Conservation (phyloP, 2,888 invertebrate species). For the Shargacucullia verbasci region DNA sequence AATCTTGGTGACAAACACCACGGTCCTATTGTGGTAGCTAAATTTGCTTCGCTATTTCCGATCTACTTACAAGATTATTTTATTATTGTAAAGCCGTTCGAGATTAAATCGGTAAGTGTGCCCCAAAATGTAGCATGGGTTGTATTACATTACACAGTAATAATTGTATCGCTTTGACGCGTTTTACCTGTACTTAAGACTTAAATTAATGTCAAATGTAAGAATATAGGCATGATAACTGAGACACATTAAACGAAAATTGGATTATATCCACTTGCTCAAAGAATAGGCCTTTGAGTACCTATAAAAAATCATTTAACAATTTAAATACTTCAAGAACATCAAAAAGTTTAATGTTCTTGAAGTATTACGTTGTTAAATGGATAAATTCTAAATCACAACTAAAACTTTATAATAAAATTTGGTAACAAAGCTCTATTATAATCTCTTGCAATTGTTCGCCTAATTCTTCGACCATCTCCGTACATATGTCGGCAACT, state of each 20-base stretch:
- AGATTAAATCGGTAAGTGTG: constrained; percentile 64
- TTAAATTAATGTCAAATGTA: too few species aligned
- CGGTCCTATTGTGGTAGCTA: constrained; percentile 84
- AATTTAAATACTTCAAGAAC: too few species aligned
- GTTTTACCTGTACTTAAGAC: too few species aligned
- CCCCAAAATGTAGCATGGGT: constrained; percentile 54
- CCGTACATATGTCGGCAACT: constrained; percentile 69
- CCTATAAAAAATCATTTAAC: too few species aligned
- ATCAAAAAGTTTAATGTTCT: too few species aligned
- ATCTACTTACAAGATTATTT: constrained; percentile 84
- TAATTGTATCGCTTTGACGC: too few species aligned
- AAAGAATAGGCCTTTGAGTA: too few species aligned
- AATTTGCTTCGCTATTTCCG: constrained; percentile 87
- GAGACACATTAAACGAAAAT: too few species aligned
- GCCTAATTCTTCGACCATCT: constrained; percentile 16
- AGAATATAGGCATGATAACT: too few species aligned
- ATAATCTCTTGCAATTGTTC: constrained; percentile 62
- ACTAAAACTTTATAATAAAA: constrained; percentile 72
- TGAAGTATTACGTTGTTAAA: too few species aligned
- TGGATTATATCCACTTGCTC: too few species aligned
- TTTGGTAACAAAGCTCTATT: constrained; percentile 75
- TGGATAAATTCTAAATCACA: constrained; percentile 2
- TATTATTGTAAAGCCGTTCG: constrained; percentile 78
- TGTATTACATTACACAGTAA: not conserved
- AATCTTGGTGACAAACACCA: constrained; percentile 84